Evolutionary conservation across 2,888 invertebrate species (phyloP), one percentile per base, ranked within the genome.

Genomic region (Andrena bucephala): DNA sequence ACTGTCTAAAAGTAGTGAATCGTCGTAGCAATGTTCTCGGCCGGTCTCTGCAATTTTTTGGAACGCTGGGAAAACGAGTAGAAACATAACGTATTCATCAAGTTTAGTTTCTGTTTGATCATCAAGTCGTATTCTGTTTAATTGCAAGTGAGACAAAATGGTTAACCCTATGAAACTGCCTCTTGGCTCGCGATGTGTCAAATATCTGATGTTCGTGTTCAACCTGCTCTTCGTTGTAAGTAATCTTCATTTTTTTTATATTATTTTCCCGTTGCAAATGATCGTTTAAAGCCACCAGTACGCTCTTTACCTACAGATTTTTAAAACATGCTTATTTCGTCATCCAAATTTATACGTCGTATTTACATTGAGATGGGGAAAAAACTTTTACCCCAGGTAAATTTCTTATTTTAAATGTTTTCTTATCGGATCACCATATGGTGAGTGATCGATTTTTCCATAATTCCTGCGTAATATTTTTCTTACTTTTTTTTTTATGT

Each of bases 171-270:
- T 92, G 79, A 90, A 90, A 70, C 83, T 93, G 20, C 87, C 94
- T 89, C 91, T 95, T 93, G 94, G 95, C 93, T 94, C 95, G 85
- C 95, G 95, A 95, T 94, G 95, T 67, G 76, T 97, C 91, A 96
- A 96, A 92, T 97, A 97, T 94, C 95, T 96, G 62, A 95, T 97
- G 89, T 96, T 96, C 90, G 95, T 95, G 68, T 96, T 97, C 90
- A 97, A 97, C 94, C 94, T 96, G 83, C 91, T 97, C 67, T 96
- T 97, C 94, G 95, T 97, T 96, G 97, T 97, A 94, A 96, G 96
- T 95, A 70, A 33, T 42, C 36, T 63, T 8, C 42, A 0, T 24
- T 29, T 50, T 36, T 57, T 20, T 59, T 31, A 5, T 50, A n/a
- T 16, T 20, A 16, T 62, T 29, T 29, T 16, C 24, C 2, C 13